Percentiles rank a stretch among this genome's conserved stretches.
Conservation (phyloP, 2,113 vertebrate species). For the Varanus salvator region DNA sequence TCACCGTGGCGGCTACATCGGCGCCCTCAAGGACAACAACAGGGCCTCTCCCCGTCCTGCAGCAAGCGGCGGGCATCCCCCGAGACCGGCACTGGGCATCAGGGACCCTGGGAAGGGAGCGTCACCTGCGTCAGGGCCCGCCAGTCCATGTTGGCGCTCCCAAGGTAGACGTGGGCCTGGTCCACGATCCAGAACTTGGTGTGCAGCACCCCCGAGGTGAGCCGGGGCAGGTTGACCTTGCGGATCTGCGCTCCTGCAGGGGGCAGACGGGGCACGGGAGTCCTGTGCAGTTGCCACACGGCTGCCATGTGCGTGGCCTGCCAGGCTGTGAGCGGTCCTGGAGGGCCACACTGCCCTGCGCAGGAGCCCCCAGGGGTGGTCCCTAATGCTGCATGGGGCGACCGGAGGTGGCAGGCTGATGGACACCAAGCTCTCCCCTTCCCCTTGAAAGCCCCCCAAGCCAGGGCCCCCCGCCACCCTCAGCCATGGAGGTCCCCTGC, state of each 20-base stretch:
- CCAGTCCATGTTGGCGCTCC: conserved; percentile 99
- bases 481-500: too few relatives aligned
- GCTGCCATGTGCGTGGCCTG: too few relatives aligned
- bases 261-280: neutral
- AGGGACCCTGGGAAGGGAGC: too few relatives aligned
- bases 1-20: fast-evolving
- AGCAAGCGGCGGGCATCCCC: fast-evolving
- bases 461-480: too few relatives aligned
- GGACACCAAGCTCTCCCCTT: too few relatives aligned
- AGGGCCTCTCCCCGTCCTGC: too few relatives aligned
- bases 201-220: conserved; percentile 90
- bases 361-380: too few relatives aligned
- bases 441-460: too few relatives aligned
- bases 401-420: too few relatives aligned
- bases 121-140: conserved; percentile 91
- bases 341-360: too few relatives aligned
- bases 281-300: neutral
- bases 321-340: too few relatives aligned
- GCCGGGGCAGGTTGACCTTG: conserved; percentile 82
- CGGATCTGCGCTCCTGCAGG: conserved; percentile 83
- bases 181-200: conserved; percentile 97
- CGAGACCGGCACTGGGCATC: neutral
- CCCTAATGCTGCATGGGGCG: too few relatives aligned
- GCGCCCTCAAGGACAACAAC: fast-evolving
- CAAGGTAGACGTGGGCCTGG: conserved; percentile 88